These are phyloP conservation scores for Atta colombica DNA, from an alignment of 1,140 invertebrate genomes.

Conservation along the genomic window DNA sequence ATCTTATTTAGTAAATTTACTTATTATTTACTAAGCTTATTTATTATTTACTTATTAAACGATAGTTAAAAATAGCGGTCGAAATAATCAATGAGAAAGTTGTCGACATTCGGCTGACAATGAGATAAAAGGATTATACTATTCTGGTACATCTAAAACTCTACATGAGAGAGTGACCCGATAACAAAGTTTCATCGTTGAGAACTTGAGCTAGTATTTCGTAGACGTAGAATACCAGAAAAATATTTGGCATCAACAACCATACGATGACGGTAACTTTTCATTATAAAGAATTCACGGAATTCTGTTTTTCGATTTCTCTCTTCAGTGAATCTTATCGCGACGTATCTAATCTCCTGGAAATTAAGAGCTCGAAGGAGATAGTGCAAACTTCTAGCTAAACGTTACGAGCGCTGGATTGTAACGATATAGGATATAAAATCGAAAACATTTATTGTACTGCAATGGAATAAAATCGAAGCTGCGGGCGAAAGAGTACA, in stretches of 20 bases:
- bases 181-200: conserved; percentile 48
- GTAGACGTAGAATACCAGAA: background rate
- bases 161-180: conserved; percentile 9
- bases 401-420: background rate
- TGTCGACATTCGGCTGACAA: too few species aligned
- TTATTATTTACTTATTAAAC: too few species aligned
- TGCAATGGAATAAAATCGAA: background rate
- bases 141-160: too few species aligned
- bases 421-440: background rate
- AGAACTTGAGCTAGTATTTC: conserved; percentile 15
- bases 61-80: too few species aligned
- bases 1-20: too few species aligned
- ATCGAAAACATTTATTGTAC: background rate
- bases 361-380: conserved; percentile 1
- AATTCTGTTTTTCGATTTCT: background rate
- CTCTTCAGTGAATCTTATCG: background rate
- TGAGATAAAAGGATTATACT: too few species aligned
- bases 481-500: background rate
- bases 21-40: too few species aligned
- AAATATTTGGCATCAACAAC: background rate
- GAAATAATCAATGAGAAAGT: too few species aligned
- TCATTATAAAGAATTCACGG: background rate
- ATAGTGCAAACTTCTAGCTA: background rate
- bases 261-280: too few species aligned
- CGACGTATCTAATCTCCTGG: background rate